Percentiles rank a stretch among this genome's conserved stretches.
Conservation (phyloP, 1,140 invertebrate genomes). For the Spodoptera frugiperda region DNA sequence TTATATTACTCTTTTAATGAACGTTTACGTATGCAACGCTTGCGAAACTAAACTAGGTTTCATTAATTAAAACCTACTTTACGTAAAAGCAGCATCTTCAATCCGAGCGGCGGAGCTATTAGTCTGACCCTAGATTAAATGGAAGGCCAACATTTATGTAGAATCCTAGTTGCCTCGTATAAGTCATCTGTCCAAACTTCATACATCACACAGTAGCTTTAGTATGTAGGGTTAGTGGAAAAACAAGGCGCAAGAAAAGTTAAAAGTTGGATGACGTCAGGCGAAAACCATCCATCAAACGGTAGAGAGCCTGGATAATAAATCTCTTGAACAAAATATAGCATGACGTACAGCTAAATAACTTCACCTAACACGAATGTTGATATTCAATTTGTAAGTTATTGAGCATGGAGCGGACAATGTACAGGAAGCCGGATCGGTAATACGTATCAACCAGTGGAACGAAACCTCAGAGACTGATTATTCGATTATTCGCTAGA, state of each 20-base stretch:
- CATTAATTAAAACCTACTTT: slow-evolving; percentile 31
- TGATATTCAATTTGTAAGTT: slow-evolving; percentile 28
- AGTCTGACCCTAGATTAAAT: slow-evolving; percentile 33
- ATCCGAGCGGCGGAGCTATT: slow-evolving; percentile 12
- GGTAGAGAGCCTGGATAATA: slow-evolving; percentile 11
- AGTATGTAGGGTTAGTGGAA: background rate
- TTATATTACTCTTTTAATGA: background rate
- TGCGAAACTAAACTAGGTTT: background rate
- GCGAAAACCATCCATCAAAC: slow-evolving; percentile 27
- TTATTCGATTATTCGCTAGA: slow-evolving; percentile 11
- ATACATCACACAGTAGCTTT: slow-evolving; percentile 13
- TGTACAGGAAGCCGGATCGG: slow-evolving; percentile 1
- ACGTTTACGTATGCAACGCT: background rate
- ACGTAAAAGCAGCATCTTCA: slow-evolving; percentile 25
- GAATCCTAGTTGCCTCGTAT: slow-evolving; percentile 6
- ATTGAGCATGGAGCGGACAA: slow-evolving; percentile 18
- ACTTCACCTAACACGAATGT: slow-evolving; percentile 16
- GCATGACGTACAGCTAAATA: slow-evolving; percentile 2
- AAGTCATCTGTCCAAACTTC: background rate
- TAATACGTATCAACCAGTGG: slow-evolving; percentile 9
- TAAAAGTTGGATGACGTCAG: slow-evolving; percentile 19
- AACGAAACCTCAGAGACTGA: slow-evolving; percentile 21
- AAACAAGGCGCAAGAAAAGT: slow-evolving; percentile 22
- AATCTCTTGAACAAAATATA: slow-evolving; percentile 20
- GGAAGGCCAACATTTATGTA: slow-evolving; percentile 15